These are phyloP conservation scores for Magallana ariakensis DNA, from an alignment of 1,140 invertebrate genomes.

Conservation along the genomic window DNA sequence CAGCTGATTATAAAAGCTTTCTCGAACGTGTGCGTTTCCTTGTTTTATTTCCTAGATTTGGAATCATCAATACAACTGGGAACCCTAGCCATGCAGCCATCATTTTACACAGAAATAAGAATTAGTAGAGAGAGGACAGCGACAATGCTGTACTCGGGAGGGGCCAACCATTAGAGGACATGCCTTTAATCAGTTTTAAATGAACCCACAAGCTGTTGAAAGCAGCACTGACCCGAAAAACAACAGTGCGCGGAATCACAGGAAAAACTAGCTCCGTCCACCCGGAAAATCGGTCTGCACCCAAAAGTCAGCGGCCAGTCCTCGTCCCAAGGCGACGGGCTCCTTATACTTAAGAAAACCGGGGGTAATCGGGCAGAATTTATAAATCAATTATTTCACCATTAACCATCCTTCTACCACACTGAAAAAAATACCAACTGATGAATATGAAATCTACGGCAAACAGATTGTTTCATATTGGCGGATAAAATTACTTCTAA, in stretches of 20 bases:
- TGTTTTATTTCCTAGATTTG: too few relatives aligned
- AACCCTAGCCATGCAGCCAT: background rate
- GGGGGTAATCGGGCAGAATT: slow-evolving; percentile 13
- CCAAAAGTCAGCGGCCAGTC: background rate
- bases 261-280: background rate
- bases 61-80: background rate
- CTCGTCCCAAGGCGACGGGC: background rate
- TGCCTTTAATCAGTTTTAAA: background rate
- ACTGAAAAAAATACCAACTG: background rate
- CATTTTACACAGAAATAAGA: background rate
- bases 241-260: slow-evolving; percentile 11
- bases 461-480: slow-evolving; percentile 32
- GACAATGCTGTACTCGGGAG: too few relatives aligned
- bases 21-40: too few relatives aligned
- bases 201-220: slow-evolving; percentile 4
- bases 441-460: background rate
- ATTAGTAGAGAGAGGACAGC: too few relatives aligned
- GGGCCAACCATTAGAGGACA: background rate
- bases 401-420: slow-evolving; percentile 6
- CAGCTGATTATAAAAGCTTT: too few relatives aligned
- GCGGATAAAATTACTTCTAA: slow-evolving; percentile 29
- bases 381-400: slow-evolving; percentile 34
- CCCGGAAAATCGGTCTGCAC: slow-evolving; percentile 7
- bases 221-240: slow-evolving; percentile 2
- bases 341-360: slow-evolving; percentile 24